A percentile compares a stretch with the other conserved stretches of the same genome.
phyloP scores from a whole-genome alignment of 2,888 invertebrate genomes.

The Toxonevra muliebris region DNA sequence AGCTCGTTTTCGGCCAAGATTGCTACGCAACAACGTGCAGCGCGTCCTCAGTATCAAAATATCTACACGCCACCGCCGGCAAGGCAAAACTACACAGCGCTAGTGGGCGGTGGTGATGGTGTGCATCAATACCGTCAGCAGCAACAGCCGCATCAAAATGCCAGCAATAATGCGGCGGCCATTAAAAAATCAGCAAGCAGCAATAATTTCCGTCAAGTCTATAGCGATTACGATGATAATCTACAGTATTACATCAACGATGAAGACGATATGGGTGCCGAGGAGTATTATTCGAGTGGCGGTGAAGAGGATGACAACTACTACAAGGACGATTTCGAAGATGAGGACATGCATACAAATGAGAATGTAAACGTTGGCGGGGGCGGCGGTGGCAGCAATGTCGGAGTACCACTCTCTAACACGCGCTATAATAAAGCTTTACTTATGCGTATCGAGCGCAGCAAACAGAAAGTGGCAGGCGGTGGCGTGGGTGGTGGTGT shows the following conservation, averaged over 20 bases:
- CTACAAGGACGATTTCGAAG: constrained; percentile 43
- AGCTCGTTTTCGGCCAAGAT: constrained; percentile 72
- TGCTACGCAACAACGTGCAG: constrained; percentile 40
- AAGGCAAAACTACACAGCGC: constrained; percentile 45
- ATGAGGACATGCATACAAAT: constrained; percentile 16
- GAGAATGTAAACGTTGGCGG: constrained; percentile 45
- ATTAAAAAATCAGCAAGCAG: constrained; percentile 65
- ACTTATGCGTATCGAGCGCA: constrained; percentile 69
- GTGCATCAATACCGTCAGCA: constrained; percentile 7
- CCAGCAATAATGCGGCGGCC: constrained; percentile 38
- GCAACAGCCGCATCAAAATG: constrained; percentile 32
- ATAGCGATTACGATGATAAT: constrained; percentile 63
- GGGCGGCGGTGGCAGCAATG: background rate
- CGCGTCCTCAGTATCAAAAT: constrained; percentile 57
- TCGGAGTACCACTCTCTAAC: constrained; percentile 62
- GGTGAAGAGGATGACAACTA: constrained; percentile 53
- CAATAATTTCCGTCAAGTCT: constrained; percentile 61
- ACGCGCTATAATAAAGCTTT: constrained; percentile 79
- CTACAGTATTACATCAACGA: constrained; percentile 64
- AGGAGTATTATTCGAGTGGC: constrained; percentile 60
- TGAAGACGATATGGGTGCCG: constrained; percentile 60
- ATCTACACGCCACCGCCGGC: constrained; percentile 61
- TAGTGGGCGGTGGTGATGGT: constrained; percentile 26
- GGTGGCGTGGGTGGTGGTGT: constrained; percentile 26
- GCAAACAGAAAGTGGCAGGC: constrained; percentile 60